Conservation (phyloP, 2,113 vertebrate genomes). For the Leptobrachium ailaonicum region DNA sequence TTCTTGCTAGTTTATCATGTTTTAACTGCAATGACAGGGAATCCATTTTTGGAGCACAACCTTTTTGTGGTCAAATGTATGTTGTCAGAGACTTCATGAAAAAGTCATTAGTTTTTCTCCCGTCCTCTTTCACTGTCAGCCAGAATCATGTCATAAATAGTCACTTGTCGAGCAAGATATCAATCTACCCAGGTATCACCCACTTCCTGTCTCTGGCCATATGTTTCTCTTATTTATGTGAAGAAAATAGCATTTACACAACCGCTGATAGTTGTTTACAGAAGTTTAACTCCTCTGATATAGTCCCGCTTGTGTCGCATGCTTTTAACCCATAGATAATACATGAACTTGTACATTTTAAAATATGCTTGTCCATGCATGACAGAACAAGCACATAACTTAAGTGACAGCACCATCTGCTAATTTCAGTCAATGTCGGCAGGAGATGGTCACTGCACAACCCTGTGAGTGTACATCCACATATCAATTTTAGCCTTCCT, state of each 20-base stretch:
- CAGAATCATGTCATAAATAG: constrained; percentile 72
- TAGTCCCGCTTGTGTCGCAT: constrained; percentile 72
- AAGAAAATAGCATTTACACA: constrained; percentile 83
- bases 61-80: constrained; percentile 64
- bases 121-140: constrained; percentile 73
- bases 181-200: constrained; percentile 75
- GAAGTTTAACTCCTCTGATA: constrained; percentile 79
- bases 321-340: constrained; percentile 82
- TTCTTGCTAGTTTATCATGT: constrained; percentile 38
- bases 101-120: constrained; percentile 69
- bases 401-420: constrained; percentile 83
- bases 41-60: constrained; percentile 60
- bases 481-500: constrained; percentile 67
- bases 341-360: constrained; percentile 73
- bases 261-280: constrained; percentile 78
- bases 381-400: constrained; percentile 77
- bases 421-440: constrained; percentile 75
- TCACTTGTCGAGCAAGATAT: constrained; percentile 68
- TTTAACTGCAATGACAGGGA: constrained; percentile 51
- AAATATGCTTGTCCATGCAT: constrained; percentile 78
- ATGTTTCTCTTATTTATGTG: constrained; percentile 87
- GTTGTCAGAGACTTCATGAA: constrained; percentile 74
- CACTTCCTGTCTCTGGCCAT: constrained; percentile 81
- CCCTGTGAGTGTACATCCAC: constrained; percentile 64
- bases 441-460: constrained; percentile 63